These are phyloP conservation scores for Amphiura filiformis DNA, from an alignment of 35 echinoderm and acorn worm genomes.

Conservation along the genomic window DNA sequence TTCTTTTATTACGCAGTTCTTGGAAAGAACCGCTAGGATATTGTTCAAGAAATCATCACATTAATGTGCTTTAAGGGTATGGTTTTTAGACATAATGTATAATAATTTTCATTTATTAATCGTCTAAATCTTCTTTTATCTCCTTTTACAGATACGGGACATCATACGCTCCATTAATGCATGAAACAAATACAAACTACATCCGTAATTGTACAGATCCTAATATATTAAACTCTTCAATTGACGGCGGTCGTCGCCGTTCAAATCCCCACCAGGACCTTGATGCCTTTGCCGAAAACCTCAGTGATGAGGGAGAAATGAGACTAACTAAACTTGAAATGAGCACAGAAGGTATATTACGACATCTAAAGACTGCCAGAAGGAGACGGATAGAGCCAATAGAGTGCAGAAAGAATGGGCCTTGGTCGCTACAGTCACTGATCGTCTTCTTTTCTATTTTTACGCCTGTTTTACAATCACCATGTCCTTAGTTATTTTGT, in stretches of 20 bases:
- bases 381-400: conserved; percentile 29
- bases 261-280: conserved; percentile 33
- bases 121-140: too few species aligned
- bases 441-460: conserved; percentile 84
- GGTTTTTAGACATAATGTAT: too few species aligned
- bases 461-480: conserved; percentile 88
- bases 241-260: conserved; percentile 15
- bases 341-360: conserved; percentile 65
- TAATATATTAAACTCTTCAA: conserved; percentile 19
- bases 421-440: conserved; percentile 83
- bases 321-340: conserved; percentile 70
- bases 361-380: conserved; percentile 48
- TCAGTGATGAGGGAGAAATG: conserved; percentile 39
- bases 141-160: conserved; percentile 62
- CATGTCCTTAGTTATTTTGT: conserved; percentile 60
- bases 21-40: too few species aligned
- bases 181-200: conserved; percentile 13
- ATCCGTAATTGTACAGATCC: background rate
- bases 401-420: conserved; percentile 85
- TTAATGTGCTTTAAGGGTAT: too few species aligned
- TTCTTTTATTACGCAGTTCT: too few species aligned
- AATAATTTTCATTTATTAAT: too few species aligned
- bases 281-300: conserved; percentile 49
- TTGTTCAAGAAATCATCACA: too few species aligned
- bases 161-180: conserved; percentile 63